Percentiles rank a stretch among this genome's conserved stretches.
phyloP scores from a whole-genome alignment of 2,797 vertebrate genomes.

The Bucorvus abyssinicus region DNA sequence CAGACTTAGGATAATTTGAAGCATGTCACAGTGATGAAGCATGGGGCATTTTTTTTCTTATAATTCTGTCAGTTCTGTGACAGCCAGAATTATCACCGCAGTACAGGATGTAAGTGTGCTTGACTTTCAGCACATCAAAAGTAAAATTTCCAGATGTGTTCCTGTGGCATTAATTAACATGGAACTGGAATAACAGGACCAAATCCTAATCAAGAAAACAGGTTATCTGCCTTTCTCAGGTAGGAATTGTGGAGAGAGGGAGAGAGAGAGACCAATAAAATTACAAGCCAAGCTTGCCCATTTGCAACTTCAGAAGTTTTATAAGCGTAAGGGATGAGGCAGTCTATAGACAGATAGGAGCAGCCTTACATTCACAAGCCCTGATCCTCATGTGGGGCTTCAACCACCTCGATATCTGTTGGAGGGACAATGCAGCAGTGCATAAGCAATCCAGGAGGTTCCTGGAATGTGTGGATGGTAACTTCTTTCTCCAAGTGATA shows the following conservation, averaged over 20 bases:
- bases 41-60: neutral
- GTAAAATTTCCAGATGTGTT: neutral
- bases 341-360: neutral
- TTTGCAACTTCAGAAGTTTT: neutral
- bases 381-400: neutral
- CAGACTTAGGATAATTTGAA: neutral
- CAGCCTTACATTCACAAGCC: neutral
- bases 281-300: neutral
- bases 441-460: neutral
- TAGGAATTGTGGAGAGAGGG: neutral
- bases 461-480: neutral
- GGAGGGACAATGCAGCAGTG: neutral
- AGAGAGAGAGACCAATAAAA: neutral
- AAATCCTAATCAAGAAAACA: conserved; percentile 14
- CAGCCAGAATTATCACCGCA: neutral
- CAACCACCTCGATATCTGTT: neutral
- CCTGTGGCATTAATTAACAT: neutral
- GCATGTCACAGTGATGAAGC: neutral
- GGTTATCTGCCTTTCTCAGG: neutral
- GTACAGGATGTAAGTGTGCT: neutral
- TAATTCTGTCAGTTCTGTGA: conserved; percentile 10
- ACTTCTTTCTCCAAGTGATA: neutral
- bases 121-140: conserved; percentile 28
- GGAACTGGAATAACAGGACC: conserved; percentile 11
- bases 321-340: neutral